Percentiles rank a stretch among this genome's conserved stretches.
Evolutionary conservation across 2,797 vertebrate genomes (phyloP).

Genomic region (Sebastolobus alascanus): DNA sequence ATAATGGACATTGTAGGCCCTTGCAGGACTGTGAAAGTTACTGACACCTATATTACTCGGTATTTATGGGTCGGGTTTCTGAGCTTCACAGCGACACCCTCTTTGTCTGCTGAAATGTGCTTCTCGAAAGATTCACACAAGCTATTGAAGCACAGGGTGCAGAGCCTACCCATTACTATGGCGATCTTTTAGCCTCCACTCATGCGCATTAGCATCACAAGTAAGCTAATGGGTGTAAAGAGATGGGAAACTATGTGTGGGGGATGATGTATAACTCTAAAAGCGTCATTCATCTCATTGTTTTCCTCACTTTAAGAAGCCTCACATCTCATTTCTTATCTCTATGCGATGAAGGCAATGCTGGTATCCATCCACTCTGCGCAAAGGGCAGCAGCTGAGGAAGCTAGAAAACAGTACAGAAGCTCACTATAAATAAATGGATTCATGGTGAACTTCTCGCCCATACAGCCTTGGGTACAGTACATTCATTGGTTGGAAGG

Average conservation of each 20-base stretch:
- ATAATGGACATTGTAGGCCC: conserved; percentile 21
- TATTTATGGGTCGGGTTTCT: conserved; percentile 46
- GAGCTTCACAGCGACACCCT: background rate
- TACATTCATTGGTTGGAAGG: conserved; percentile 51
- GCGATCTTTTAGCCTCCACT: background rate
- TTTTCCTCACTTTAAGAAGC: conserved; percentile 12
- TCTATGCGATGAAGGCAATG: background rate
- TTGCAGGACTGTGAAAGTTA: conserved; percentile 41
- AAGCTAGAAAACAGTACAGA: conserved; percentile 4
- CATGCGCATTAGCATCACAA: background rate
- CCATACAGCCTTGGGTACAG: conserved; percentile 30
- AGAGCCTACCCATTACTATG: background rate
- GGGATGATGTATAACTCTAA: background rate
- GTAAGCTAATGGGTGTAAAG: background rate
- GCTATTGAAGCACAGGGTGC: background rate
- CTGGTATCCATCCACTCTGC: conserved; percentile 1
- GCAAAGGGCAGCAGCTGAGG: background rate
- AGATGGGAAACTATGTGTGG: background rate
- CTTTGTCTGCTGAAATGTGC: conserved; percentile 1
- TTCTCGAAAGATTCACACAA: conserved; percentile 3
- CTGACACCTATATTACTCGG: conserved; percentile 37
- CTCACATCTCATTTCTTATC: conserved; percentile 10
- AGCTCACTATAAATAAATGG: conserved; percentile 25
- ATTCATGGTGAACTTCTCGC: conserved; percentile 31
- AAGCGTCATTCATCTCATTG: conserved; percentile 6